Percentiles rank a stretch among this genome's conserved stretches.
These are phyloP conservation scores for Edolisoma coerulescens DNA, from an alignment of 2,113 vertebrate species.

Conservation along the genomic window DNA sequence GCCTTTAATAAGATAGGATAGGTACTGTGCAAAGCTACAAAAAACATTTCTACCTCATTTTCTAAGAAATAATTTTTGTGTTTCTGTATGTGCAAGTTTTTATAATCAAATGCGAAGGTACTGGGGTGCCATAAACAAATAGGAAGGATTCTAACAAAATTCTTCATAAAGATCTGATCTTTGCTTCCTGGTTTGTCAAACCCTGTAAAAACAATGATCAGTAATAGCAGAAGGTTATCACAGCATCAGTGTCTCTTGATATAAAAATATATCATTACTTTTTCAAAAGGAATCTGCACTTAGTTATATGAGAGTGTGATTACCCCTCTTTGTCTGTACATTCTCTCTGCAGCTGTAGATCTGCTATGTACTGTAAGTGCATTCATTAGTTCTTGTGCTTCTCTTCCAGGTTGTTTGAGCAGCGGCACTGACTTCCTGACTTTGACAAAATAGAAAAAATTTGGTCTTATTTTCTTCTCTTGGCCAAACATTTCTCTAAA, in stretches of 20 bases:
- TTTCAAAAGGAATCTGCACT: background rate
- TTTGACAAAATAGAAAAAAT: background rate
- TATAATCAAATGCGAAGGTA: background rate
- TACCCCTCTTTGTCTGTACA: background rate
- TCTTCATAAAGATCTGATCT: background rate
- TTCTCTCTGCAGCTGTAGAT: background rate
- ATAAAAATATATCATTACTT: background rate
- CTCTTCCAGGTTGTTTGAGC: background rate
- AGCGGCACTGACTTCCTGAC: background rate
- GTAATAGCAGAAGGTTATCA: background rate
- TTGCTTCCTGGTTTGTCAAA: background rate
- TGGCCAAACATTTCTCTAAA: background rate
- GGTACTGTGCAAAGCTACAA: background rate
- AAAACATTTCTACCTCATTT: background rate
- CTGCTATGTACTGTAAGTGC: background rate
- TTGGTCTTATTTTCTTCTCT: background rate
- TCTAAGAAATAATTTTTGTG: background rate
- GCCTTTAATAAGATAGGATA: background rate
- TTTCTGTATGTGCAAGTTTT: background rate
- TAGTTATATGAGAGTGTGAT: background rate
- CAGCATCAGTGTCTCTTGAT: background rate
- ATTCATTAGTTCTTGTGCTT: background rate
- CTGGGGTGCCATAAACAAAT: background rate
- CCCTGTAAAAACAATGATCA: background rate
- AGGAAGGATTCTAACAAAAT: background rate